Evolutionary conservation across 2,888 invertebrate species (phyloP).

Genomic region (Plagodis pulveraria): DNA sequence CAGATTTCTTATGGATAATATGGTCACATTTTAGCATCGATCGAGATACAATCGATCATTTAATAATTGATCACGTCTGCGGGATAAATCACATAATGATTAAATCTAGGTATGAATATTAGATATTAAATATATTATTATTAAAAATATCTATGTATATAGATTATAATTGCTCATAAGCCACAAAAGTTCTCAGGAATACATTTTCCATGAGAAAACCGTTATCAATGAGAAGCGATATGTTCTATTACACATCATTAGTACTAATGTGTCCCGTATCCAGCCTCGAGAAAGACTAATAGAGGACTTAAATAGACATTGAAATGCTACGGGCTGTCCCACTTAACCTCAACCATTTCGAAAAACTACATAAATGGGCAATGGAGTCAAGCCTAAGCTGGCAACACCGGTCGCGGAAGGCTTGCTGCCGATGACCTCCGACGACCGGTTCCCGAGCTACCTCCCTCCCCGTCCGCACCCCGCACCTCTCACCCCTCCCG

Average conservation of each 20-base stretch:
- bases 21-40: too few relatives aligned
- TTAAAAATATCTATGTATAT: too few relatives aligned
- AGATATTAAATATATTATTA: too few relatives aligned
- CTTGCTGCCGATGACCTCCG: conserved; percentile 83
- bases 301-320: conserved; percentile 53
- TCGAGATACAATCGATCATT: too few relatives aligned
- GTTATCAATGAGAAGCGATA: conserved; percentile 22
- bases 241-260: conserved; percentile 41
- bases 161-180: too few relatives aligned
- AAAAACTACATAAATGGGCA: conserved; percentile 69
- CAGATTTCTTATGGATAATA: too few relatives aligned
- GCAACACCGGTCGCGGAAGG: conserved; percentile 81
- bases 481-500: conserved; percentile 47
- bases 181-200: background rate
- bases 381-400: conserved; percentile 56
- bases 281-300: conserved; percentile 48
- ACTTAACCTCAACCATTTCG: conserved; percentile 58
- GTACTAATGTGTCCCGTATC: conserved; percentile 46
- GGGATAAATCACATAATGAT: too few relatives aligned
- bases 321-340: conserved; percentile 60
- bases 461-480: conserved; percentile 46
- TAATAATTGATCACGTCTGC: too few relatives aligned
- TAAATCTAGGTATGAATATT: too few relatives aligned
- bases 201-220: conserved; percentile 4
- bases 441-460: conserved; percentile 75